Evolutionary conservation across 2,113 vertebrate genomes (phyloP).

Genomic region (Protobothrops flavoviridis): DNA sequence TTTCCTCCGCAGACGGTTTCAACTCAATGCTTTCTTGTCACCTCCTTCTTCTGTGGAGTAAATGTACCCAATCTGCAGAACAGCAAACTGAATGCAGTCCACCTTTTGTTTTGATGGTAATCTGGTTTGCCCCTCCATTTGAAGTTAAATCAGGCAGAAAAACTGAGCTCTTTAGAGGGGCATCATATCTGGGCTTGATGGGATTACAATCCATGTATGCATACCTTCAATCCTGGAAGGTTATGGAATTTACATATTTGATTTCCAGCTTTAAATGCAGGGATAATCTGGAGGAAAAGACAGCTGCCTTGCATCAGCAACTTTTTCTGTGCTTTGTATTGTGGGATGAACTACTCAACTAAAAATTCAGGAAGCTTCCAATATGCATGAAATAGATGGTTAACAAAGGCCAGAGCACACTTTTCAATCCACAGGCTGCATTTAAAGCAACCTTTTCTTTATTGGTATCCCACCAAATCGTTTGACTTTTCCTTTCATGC

Average conservation of each 20-base stretch:
- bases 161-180: neutral
- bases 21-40: neutral
- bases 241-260: neutral
- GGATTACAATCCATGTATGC: neutral
- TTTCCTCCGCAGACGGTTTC: neutral
- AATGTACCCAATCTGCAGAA: neutral
- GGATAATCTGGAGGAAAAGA: neutral
- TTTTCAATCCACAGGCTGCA: neutral
- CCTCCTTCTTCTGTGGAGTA: neutral
- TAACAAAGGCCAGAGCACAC: neutral
- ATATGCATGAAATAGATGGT: neutral
- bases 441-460: neutral
- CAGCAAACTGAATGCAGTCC: neutral
- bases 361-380: neutral
- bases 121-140: neutral
- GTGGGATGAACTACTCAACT: neutral
- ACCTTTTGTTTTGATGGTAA: neutral
- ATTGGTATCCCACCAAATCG: neutral
- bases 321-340: neutral
- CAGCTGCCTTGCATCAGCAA: neutral
- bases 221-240: neutral
- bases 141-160: neutral
- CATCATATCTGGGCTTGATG: neutral
- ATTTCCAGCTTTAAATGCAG: neutral
- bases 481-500: neutral